Conservation (phyloP, 2,797 vertebrate genomes). For the Eremophila alpestris region DNA sequence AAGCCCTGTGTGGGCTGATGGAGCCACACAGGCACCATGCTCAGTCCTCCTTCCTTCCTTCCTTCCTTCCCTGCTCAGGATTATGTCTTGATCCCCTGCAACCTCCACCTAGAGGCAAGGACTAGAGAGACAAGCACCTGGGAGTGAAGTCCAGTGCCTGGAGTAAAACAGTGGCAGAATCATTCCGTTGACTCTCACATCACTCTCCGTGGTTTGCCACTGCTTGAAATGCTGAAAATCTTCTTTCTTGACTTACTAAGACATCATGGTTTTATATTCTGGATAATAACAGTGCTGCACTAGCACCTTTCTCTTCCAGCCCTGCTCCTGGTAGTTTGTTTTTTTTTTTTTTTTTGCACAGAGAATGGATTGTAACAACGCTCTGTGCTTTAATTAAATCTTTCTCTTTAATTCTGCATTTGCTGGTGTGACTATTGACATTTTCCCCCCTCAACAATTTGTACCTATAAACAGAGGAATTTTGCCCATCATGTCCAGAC, state of each 20-base stretch:
- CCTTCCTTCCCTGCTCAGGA: background rate
- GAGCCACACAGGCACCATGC: background rate
- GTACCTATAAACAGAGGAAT: background rate
- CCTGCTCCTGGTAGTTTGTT: background rate
- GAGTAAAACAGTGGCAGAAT: background rate
- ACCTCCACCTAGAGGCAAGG: background rate
- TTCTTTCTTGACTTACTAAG: background rate
- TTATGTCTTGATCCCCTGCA: constrained; percentile 35
- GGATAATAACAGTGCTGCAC: background rate
- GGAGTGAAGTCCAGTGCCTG: background rate
- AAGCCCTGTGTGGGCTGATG: background rate
- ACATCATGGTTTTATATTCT: background rate
- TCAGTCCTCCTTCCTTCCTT: background rate
- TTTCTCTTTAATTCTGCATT: background rate
- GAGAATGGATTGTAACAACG: background rate
- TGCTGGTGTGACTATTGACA: background rate
- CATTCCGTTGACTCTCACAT: background rate
- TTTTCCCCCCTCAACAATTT: background rate
- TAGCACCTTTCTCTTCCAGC: background rate
- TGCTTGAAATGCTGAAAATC: background rate
- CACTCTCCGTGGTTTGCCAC: fast-evolving
- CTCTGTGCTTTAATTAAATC: background rate
- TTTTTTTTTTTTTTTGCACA: background rate
- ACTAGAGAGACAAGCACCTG: fast-evolving
- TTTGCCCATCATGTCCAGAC: background rate